These are phyloP conservation scores for Holcopasites calliopsidis DNA, from an alignment of 1,140 invertebrate species.

Conservation along the genomic window DNA sequence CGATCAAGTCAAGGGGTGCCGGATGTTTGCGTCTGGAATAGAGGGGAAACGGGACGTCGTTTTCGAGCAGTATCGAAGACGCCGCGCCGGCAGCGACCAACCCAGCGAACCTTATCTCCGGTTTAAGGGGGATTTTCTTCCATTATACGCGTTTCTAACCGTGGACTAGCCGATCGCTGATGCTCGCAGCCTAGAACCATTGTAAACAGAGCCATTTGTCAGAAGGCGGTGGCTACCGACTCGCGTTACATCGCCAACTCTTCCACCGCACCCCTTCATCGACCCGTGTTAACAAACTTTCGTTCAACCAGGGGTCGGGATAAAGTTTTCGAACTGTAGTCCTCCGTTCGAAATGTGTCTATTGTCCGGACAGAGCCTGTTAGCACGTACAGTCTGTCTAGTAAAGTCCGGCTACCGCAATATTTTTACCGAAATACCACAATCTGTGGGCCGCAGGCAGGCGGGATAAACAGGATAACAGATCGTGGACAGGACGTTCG, in stretches of 20 bases:
- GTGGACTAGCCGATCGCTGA: conserved; percentile 41
- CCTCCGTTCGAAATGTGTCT: neutral
- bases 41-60: conserved; percentile 29
- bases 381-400: too few species aligned
- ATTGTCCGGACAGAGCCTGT: conserved; percentile 17
- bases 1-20: conserved; percentile 17
- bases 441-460: too few species aligned
- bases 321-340: conserved; percentile 3
- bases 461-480: too few species aligned
- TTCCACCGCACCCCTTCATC: neutral
- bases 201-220: conserved; percentile 71
- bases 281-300: neutral
- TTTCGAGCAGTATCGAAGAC: conserved; percentile 49
- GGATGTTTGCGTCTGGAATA: conserved; percentile 52
- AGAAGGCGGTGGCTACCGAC: conserved; percentile 27
- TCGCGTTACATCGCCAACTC: neutral
- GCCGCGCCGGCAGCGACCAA: neutral
- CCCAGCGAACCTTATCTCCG: conserved; percentile 43
- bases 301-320: neutral
- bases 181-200: conserved; percentile 51
- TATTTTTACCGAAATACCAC: too few species aligned
- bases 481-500: too few species aligned
- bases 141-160: conserved; percentile 58
- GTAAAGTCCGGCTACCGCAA: too few species aligned
- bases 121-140: conserved; percentile 35